Base-by-base conservation (phyloP, 2,888 invertebrate species). In the Globia sparganii region DNA sequence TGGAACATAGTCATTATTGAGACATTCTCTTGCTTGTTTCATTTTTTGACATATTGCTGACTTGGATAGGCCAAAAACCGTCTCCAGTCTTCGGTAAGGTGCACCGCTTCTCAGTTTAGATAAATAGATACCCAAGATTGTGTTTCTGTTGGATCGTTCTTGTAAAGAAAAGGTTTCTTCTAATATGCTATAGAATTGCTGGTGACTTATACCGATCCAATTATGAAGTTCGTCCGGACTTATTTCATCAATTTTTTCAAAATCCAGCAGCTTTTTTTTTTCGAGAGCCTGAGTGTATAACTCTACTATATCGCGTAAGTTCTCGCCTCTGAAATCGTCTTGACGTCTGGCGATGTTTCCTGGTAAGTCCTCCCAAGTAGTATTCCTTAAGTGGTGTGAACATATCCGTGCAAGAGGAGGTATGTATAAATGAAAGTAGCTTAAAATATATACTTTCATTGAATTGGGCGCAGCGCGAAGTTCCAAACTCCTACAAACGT, bases 21-120 rank as follows among this genome's bases (percentile, higher is more conserved):
- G 59, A 70, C 70, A 70, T 70, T 59, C 59, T 70, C 59, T 70
- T 59, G 70, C 59, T 70, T 61, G 59, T 70, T 70, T 67, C 49
- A 49, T 64, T 67, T 67, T 67, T 67, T 67, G 49, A 67, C 66
- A 66, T 66, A 66, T 70, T 70, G 65, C 65, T 66, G 65, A 66
- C 46, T 66, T 66, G 40, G 68, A 53, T 68, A 68, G 53, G 68
- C 68, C 56, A 56, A 68, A 68, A 68, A 68, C 56, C 53, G 53
- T 53, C 53, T 53, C 68, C 49, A 56, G 68, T 56, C 68, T 53
- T 68, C 68, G 68, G 68, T 68, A 53, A 68, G 68, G 68, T 49
- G 49, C 49, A 49, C 66, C 49, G 66, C 46, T 67, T 49, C 66
- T 67, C 49, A 67, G 43, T 67, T 67, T 67, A 67, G 46, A 67